Conservation (phyloP, 2,113 vertebrate genomes). For the Pogona vitticeps region DNA sequence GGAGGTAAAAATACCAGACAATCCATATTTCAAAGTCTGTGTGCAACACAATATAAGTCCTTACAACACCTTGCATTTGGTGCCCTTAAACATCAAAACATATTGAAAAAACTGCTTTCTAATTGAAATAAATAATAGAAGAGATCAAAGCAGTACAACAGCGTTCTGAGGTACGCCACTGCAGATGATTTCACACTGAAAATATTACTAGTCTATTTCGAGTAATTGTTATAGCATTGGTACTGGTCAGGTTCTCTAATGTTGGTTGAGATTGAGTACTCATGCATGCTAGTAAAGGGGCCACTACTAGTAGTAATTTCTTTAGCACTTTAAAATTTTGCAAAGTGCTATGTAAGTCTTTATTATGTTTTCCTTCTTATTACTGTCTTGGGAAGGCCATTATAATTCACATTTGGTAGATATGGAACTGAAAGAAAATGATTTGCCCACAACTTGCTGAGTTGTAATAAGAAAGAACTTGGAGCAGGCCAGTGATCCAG, state of each 20-base stretch:
- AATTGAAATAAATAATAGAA: slow-evolving; percentile 5
- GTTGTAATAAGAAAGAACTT: neutral
- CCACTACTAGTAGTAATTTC: neutral
- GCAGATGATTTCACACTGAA: neutral
- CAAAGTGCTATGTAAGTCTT: slow-evolving; percentile 4
- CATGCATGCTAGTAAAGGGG: neutral
- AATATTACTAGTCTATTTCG: neutral
- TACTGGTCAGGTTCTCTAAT: neutral
- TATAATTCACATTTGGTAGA: neutral
- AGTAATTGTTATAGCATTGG: neutral
- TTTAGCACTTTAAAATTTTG: neutral
- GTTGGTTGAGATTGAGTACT: neutral
- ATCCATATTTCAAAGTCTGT: neutral
- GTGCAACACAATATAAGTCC: neutral
- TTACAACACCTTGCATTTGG: neutral
- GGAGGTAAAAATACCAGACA: neutral
- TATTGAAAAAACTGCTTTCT: neutral
- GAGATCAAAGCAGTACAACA: neutral
- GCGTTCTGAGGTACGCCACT: neutral
- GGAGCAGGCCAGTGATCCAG: neutral
- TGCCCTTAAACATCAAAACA: neutral
- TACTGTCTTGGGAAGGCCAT: neutral
- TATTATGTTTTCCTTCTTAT: neutral
- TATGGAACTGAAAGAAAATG: neutral
- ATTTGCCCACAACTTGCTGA: neutral